Percentiles rank a stretch among this genome's conserved stretches.
phyloP scores from a whole-genome alignment of 2,797 vertebrate species.

The Poliocrania exsul region DNA sequence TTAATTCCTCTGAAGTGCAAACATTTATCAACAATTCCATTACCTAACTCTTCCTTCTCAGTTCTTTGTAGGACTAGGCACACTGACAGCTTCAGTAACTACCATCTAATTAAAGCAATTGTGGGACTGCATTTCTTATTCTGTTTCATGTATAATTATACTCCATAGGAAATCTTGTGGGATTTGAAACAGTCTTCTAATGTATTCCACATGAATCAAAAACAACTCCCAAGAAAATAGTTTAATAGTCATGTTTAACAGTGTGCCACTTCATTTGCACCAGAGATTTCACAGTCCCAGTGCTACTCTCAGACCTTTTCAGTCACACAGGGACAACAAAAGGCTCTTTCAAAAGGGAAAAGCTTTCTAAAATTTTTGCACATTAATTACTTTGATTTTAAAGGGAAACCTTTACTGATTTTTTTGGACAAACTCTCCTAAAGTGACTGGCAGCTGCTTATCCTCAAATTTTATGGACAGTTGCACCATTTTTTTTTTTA shows the following conservation, averaged over 20 bases:
- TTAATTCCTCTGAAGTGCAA: slow-evolving; percentile 58
- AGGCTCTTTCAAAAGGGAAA: slow-evolving; percentile 6
- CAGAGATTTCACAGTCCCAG: slow-evolving; percentile 27
- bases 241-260: slow-evolving; percentile 74
- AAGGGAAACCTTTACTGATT: not conserved
- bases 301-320: slow-evolving; percentile 4
- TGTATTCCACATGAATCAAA: slow-evolving; percentile 75
- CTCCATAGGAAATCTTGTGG: slow-evolving; percentile 64
- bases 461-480: not conserved
- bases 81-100: slow-evolving; percentile 64
- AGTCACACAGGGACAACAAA: slow-evolving; percentile 36
- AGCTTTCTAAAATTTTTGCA: not conserved
- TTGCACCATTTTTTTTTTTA: not conserved
- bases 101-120: slow-evolving; percentile 78
- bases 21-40: slow-evolving; percentile 65
- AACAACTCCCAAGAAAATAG: slow-evolving; percentile 74
- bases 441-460: not conserved
- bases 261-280: slow-evolving; percentile 20
- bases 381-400: slow-evolving; percentile 60
- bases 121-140: slow-evolving; percentile 76
- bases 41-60: slow-evolving; percentile 34
- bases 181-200: slow-evolving; percentile 75
- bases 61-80: slow-evolving; percentile 19
- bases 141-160: slow-evolving; percentile 76
- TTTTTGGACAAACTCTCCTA: not conserved